phyloP scores from a whole-genome alignment of 2,888 invertebrate genomes.

The Mechanitis mazaeus region DNA sequence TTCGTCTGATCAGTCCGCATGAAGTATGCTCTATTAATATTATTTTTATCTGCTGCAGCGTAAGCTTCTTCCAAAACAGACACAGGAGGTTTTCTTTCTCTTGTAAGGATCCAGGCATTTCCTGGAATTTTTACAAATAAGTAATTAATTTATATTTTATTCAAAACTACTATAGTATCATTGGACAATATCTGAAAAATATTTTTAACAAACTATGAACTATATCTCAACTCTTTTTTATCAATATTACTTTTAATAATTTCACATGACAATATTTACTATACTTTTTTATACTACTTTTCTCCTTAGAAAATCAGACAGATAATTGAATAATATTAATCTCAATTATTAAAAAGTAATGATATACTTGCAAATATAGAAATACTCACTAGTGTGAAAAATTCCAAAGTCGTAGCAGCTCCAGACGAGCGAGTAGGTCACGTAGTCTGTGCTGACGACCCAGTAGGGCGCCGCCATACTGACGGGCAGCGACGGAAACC shows the following conservation, averaged over 20 bases:
- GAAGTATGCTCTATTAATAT: constrained; percentile 76
- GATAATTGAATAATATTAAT: too few relatives aligned
- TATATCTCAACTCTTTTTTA: too few relatives aligned
- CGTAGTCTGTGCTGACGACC: constrained; percentile 85
- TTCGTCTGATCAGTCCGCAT: constrained; percentile 79
- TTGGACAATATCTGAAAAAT: too few relatives aligned
- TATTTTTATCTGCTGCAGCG: constrained; percentile 71
- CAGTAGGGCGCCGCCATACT: constrained; percentile 67
- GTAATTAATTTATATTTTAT: too few relatives aligned
- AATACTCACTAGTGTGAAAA: constrained; percentile 68
- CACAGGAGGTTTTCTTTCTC: constrained; percentile 75
- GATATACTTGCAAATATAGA: not conserved
- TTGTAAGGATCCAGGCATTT: constrained; percentile 79
- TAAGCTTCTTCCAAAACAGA: constrained; percentile 78
- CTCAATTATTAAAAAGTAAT: too few relatives aligned
- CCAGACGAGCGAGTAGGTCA: constrained; percentile 83
- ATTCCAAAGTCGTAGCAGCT: constrained; percentile 73
- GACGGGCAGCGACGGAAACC: constrained; percentile 79
- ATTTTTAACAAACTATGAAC: too few relatives aligned
- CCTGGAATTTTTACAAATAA: constrained; percentile 46
- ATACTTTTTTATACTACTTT: too few relatives aligned
- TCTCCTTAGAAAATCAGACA: too few relatives aligned
- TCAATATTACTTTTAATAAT: too few relatives aligned
- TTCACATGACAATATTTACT: too few relatives aligned
- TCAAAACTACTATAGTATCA: too few relatives aligned